Evolutionary conservation across 2,888 invertebrate genomes (phyloP).

Genomic region (Julus scandinavius): DNA sequence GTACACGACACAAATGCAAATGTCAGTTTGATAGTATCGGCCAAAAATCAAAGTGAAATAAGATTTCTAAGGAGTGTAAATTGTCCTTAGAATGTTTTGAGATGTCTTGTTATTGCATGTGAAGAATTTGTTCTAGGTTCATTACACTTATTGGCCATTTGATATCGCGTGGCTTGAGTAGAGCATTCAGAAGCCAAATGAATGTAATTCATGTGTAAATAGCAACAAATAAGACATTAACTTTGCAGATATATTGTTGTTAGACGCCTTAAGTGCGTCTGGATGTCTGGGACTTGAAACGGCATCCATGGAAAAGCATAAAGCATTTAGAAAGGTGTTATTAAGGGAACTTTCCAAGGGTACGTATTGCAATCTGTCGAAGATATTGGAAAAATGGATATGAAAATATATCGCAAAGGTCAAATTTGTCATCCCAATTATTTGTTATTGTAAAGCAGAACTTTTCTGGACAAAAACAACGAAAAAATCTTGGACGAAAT

Average conservation of each 20-base stretch:
- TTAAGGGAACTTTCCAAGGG: not conserved
- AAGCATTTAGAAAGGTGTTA: not conserved
- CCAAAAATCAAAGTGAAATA: not conserved
- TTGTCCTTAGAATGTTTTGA: not conserved
- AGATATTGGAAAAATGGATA: not conserved
- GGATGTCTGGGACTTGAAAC: not conserved
- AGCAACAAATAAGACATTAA: not conserved
- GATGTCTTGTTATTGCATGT: not conserved
- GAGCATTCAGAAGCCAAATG: not conserved
- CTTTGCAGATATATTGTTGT: not conserved
- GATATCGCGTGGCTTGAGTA: not conserved
- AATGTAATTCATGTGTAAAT: not conserved
- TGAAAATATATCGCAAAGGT: not conserved
- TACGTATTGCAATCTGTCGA: not conserved
- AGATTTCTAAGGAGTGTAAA: not conserved
- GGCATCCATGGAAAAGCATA: not conserved
- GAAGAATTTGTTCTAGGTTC: not conserved
- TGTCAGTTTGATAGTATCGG: not conserved
- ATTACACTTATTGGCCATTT: not conserved
- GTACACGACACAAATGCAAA: too few species aligned
- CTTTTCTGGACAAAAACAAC: not conserved
- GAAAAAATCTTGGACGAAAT: not conserved
- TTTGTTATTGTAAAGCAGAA: not conserved
- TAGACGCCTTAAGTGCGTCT: not conserved
- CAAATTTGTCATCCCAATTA: not conserved